Conservation (phyloP, 2,113 vertebrate genomes). For the Phrynosoma platyrhinos region DNA sequence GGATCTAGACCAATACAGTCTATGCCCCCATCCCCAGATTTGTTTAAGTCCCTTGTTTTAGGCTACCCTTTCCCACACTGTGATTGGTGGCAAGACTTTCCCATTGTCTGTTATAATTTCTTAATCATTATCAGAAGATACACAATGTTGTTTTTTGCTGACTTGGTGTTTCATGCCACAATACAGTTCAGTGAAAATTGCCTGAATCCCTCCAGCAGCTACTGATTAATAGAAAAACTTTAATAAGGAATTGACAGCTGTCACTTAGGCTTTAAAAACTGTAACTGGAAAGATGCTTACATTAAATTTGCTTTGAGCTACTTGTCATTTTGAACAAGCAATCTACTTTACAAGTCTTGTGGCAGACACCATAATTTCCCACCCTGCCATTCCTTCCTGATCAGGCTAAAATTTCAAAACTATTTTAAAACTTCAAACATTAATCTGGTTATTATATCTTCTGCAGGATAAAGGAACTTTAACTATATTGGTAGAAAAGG, state of each 20-base stretch:
- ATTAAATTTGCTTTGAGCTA: slow-evolving; percentile 19
- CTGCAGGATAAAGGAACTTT: neutral
- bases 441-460: slow-evolving; percentile 21
- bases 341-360: slow-evolving; percentile 13
- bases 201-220: slow-evolving; percentile 24
- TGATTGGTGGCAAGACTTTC: neutral
- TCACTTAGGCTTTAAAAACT: slow-evolving; percentile 13
- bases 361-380: neutral
- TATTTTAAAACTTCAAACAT: neutral
- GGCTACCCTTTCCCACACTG: neutral
- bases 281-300: slow-evolving; percentile 22
- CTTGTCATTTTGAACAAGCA: slow-evolving; percentile 7
- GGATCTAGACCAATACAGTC: neutral
- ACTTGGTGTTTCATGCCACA: neutral
- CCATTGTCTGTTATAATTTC: neutral
- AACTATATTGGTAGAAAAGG: neutral
- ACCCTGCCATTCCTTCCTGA: neutral
- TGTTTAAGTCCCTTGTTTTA: neutral
- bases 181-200: slow-evolving; percentile 20
- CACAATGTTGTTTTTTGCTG: neutral
- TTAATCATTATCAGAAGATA: neutral
- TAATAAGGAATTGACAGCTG: slow-evolving; percentile 33
- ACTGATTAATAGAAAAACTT: slow-evolving; percentile 14
- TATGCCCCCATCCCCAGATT: too few species aligned
- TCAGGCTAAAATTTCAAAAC: neutral